These are phyloP conservation scores for Anseranas semipalmata DNA, from an alignment of 2,113 vertebrate species.

Conservation along the genomic window DNA sequence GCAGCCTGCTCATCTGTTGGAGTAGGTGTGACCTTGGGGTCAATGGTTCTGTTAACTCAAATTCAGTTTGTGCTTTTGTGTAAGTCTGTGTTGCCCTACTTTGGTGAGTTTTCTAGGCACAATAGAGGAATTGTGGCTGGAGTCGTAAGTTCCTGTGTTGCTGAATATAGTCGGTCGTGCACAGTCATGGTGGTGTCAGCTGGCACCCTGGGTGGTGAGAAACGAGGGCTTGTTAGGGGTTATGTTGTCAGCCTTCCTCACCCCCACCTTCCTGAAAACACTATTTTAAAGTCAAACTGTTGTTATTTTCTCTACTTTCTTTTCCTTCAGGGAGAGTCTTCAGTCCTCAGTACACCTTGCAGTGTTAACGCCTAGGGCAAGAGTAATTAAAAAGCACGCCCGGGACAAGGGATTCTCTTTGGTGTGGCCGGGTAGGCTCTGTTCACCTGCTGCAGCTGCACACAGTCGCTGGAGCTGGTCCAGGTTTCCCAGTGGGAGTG, in stretches of 20 bases:
- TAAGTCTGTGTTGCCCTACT: neutral
- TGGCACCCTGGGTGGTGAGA: neutral
- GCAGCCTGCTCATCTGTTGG: neutral
- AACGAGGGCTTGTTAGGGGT: neutral
- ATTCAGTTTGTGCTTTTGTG: neutral
- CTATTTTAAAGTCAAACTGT: neutral
- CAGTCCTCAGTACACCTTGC: neutral
- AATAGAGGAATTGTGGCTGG: neutral
- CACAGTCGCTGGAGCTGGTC: no score
- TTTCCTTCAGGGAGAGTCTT: neutral
- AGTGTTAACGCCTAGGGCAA: neutral
- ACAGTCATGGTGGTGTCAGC: no score
- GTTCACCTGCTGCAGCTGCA: neutral
- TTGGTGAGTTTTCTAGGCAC: neutral
- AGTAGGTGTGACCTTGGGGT: neutral
- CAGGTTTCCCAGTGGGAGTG: no score
- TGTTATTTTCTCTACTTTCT: neutral
- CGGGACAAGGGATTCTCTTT: neutral
- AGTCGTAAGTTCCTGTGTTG: neutral
- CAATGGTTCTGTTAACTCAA: neutral
- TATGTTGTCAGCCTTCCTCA: neutral
- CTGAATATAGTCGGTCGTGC: neutral
- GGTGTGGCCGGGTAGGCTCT: accelerated
- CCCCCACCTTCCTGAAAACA: neutral
- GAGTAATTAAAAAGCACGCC: neutral